Percentiles rank a stretch among this genome's conserved stretches.
These are phyloP conservation scores for Alligator mississippiensis DNA, from an alignment of 2,113 vertebrate genomes.

Conservation along the genomic window DNA sequence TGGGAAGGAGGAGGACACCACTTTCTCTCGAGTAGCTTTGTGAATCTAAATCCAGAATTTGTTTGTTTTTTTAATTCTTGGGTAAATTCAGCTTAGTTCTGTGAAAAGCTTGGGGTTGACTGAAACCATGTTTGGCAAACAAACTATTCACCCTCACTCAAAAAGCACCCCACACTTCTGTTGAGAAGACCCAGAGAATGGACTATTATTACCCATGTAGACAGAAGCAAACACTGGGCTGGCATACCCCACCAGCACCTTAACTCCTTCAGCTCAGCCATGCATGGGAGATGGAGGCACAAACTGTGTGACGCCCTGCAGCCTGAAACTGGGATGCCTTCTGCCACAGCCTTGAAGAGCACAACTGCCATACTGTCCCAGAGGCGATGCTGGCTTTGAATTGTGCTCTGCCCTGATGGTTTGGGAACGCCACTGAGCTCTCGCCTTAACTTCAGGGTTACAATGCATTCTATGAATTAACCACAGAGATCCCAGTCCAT, in stretches of 20 bases:
- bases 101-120: neutral
- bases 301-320: neutral
- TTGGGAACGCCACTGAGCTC: neutral
- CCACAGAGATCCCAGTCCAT: neutral
- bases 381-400: fast-evolving
- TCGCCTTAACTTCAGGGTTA: fast-evolving
- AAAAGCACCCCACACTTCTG: neutral
- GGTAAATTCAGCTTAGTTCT: too few relatives aligned
- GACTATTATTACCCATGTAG: fast-evolving
- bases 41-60: too few relatives aligned
- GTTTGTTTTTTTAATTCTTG: too few relatives aligned
- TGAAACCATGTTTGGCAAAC: neutral
- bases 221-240: neutral
- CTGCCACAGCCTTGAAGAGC: neutral
- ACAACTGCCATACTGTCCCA: neutral
- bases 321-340: fast-evolving
- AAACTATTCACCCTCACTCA: neutral
- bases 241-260: neutral
- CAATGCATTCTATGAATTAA: neutral
- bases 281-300: fast-evolving
- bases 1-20: too few relatives aligned
- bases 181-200: neutral
- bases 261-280: fast-evolving
- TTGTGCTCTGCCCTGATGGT: neutral
- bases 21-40: too few relatives aligned